A percentile compares a stretch with the other conserved stretches of the same genome.
phyloP scores from a whole-genome alignment of 30 jellyfish, hydroid and myxozoan genomes.

The Rhopilema esculentum region DNA sequence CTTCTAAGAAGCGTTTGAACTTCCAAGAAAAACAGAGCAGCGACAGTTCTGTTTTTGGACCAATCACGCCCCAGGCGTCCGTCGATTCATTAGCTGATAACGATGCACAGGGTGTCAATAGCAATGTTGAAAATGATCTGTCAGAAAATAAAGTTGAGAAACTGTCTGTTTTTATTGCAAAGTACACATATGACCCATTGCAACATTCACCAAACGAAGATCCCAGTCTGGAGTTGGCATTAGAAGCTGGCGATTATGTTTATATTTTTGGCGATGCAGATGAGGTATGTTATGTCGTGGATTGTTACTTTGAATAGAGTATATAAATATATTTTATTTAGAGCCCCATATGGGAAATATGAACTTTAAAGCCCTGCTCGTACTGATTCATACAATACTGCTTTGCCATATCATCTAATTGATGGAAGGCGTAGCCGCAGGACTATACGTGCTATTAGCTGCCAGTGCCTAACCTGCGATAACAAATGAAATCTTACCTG shows the following conservation, averaged over 20 bases:
- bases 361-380: no score
- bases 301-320: background rate
- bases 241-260: constrained; percentile 80
- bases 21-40: constrained; percentile 28
- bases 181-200: constrained; percentile 85
- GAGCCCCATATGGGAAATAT: no score
- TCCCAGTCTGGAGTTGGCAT: constrained; percentile 77
- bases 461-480: no score
- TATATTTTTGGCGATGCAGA: constrained; percentile 88
- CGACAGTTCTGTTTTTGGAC: constrained; percentile 36
- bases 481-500: no score
- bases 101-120: background rate
- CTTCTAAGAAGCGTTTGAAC: constrained; percentile 36
- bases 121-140: background rate
- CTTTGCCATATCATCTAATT: no score
- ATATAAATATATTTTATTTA: no score
- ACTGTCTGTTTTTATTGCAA: constrained; percentile 70
- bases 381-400: no score
- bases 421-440: no score
- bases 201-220: constrained; percentile 89
- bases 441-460: no score
- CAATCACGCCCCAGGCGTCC: constrained; percentile 43
- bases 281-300: constrained; percentile 48
- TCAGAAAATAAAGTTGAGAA: constrained; percentile 21
- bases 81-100: constrained; percentile 14